Percentiles rank a stretch among this genome's conserved stretches.
phyloP scores from a whole-genome alignment of 37 sponge, comb jelly and placozoan species.

The Agelas oroides region DNA sequence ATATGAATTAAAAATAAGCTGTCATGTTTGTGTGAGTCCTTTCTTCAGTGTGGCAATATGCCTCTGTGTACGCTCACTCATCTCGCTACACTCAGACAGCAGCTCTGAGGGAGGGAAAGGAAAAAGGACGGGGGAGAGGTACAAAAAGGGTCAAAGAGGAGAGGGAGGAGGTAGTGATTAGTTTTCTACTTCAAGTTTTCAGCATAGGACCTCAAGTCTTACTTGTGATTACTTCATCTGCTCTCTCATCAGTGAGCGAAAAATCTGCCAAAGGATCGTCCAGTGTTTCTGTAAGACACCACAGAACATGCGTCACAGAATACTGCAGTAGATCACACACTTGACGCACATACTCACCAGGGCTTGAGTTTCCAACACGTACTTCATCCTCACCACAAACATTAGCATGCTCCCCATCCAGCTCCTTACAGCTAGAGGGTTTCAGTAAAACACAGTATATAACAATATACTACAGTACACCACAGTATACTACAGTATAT shows the following conservation, averaged over 20 bases:
- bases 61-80: neutral
- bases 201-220: too few relatives aligned
- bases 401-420: too few relatives aligned
- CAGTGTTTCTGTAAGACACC: neutral
- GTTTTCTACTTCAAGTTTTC: too few relatives aligned
- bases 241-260: neutral
- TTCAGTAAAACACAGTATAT: neutral
- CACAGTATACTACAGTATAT: too few relatives aligned
- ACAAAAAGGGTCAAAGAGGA: too few relatives aligned
- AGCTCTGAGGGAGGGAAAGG: neutral
- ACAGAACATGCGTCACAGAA: neutral
- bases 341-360: too few relatives aligned
- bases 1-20: too few relatives aligned
- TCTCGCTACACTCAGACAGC: conserved; percentile 23
- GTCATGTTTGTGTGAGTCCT: neutral
- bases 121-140: too few relatives aligned
- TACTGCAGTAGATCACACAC: too few relatives aligned
- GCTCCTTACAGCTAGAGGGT: neutral
- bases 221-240: neutral
- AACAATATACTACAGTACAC: neutral
- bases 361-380: too few relatives aligned
- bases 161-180: too few relatives aligned
- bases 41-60: conserved; percentile 3
- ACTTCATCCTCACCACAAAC: too few relatives aligned
- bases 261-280: neutral